A percentile compares a stretch with the other conserved stretches of the same genome.
Conservation (phyloP, 2,113 vertebrate genomes). For the Accipiter virgatus region DNA sequence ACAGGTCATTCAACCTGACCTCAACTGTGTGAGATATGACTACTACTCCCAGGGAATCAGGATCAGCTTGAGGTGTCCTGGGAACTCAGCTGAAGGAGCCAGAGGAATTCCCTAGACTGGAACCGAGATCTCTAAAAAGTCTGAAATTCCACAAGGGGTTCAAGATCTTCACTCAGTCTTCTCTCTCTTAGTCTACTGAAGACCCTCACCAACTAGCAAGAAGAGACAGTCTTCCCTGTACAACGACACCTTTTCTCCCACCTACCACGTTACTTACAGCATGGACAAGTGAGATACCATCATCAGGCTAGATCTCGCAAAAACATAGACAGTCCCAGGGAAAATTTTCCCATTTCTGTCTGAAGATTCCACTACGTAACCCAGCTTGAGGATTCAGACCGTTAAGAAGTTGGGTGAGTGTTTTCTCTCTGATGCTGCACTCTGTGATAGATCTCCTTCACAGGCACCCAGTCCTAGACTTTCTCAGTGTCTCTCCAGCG, state of each 20-base stretch:
- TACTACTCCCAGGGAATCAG: background rate
- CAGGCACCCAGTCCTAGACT: background rate
- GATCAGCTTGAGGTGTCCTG: background rate
- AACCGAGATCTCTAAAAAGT: background rate
- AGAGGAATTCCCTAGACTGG: background rate
- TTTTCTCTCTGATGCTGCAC: background rate
- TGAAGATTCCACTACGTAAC: background rate
- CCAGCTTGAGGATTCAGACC: background rate
- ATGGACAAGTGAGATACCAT: background rate
- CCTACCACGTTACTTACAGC: fast-evolving
- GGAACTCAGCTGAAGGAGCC: background rate
- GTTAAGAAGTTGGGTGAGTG: background rate
- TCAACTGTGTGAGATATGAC: background rate
- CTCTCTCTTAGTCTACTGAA: background rate
- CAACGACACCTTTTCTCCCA: background rate
- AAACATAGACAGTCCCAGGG: background rate
- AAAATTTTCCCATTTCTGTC: background rate
- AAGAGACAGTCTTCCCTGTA: background rate
- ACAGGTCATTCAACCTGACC: background rate
- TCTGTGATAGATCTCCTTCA: background rate
- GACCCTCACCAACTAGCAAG: background rate
- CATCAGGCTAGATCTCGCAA: background rate
- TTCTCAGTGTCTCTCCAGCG: background rate
- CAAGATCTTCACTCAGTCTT: background rate
- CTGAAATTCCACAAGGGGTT: background rate